A percentile compares a stretch with the other conserved stretches of the same genome.
Evolutionary conservation across 2,797 vertebrate species (phyloP).

Genomic region (Sebastes umbrosus): DNA sequence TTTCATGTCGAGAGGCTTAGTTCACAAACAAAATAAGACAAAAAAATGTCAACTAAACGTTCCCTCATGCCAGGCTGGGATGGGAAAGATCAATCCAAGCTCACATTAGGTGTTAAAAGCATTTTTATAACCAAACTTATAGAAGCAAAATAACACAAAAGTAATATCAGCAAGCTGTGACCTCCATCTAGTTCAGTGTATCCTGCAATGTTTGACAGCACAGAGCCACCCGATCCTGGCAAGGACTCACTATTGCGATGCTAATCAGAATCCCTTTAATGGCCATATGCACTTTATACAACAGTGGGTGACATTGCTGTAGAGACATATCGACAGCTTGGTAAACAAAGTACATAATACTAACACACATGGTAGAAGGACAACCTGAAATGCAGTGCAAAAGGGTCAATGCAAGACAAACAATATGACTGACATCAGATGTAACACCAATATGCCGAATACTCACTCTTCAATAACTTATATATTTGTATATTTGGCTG

Average conservation of each 20-base stretch:
- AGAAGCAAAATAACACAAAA: background rate
- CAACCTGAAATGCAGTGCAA: background rate
- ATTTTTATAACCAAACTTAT: background rate
- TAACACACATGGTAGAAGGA: conserved; percentile 14
- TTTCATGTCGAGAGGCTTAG: background rate
- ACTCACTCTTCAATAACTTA: background rate
- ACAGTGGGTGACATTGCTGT: conserved; percentile 26
- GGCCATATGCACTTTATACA: background rate
- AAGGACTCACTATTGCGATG: conserved; percentile 29
- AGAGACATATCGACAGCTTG: conserved; percentile 23
- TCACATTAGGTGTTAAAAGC: background rate
- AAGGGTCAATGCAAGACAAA: background rate
- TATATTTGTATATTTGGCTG: background rate
- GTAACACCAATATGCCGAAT: background rate
- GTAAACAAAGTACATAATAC: conserved; percentile 26
- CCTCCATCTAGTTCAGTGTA: background rate
- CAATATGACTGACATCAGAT: background rate
- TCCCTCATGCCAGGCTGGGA: background rate
- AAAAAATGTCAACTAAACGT: background rate
- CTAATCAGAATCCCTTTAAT: conserved; percentile 34
- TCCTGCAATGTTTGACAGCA: conserved; percentile 16
- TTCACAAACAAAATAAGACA: background rate
- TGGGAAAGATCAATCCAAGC: background rate
- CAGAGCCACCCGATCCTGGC: conserved; percentile 4
- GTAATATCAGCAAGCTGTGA: background rate